phyloP scores from a whole-genome alignment of 2,888 invertebrate genomes.

The Junonia oenone region DNA sequence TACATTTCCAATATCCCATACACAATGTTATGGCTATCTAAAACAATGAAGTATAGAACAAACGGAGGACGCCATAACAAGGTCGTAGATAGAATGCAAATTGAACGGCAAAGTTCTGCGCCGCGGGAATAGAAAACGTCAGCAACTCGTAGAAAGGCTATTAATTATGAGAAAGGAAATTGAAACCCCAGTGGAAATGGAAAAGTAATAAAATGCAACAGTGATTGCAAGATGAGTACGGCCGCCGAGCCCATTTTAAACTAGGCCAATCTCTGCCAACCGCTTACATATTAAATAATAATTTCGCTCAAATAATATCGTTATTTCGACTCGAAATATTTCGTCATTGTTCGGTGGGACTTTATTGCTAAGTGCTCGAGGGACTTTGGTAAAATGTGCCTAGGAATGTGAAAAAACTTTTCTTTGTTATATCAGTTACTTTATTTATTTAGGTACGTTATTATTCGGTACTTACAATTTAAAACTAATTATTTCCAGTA shows the following conservation, averaged over 20 bases:
- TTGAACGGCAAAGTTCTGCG: constrained; percentile 64
- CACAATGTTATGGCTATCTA: constrained; percentile 7
- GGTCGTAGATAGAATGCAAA: constrained; percentile 55
- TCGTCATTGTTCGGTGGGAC: not conserved
- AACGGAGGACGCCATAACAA: constrained; percentile 38
- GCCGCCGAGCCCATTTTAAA: constrained; percentile 34
- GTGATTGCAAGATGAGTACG: constrained; percentile 70
- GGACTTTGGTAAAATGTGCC: not conserved
- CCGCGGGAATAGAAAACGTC: constrained; percentile 63
- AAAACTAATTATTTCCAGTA: no score
- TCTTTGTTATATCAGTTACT: not conserved
- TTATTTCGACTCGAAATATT: constrained; percentile 2
- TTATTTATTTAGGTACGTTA: not conserved
- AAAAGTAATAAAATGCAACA: constrained; percentile 80
- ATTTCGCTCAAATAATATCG: constrained; percentile 11
- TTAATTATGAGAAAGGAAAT: constrained; percentile 78
- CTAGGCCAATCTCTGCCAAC: constrained; percentile 31
- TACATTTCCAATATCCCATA: not conserved
- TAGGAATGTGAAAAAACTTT: not conserved
- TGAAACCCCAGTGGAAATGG: constrained; percentile 78
- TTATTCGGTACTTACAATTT: no score
- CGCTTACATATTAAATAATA: constrained; percentile 20
- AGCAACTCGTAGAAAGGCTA: constrained; percentile 68
- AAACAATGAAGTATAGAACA: constrained; percentile 29
- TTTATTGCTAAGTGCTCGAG: not conserved